Conservation (phyloP, 2,888 invertebrate species). For the Eledone cirrhosa region DNA sequence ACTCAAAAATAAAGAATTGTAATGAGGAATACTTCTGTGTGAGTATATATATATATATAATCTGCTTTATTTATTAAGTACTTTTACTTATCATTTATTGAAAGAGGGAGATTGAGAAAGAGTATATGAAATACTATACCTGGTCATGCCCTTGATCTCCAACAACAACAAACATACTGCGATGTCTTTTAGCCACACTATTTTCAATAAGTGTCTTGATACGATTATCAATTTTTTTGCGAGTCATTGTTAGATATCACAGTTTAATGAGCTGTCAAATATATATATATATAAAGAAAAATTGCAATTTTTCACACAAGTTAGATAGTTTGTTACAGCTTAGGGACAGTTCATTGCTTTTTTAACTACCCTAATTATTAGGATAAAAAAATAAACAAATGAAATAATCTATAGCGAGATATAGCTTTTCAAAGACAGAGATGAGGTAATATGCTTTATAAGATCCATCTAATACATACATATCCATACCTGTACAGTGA, state of each 20-base stretch:
- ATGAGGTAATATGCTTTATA: no score
- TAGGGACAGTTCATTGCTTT: not conserved
- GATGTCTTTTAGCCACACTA: conserved; percentile 88
- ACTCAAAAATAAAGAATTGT: no score
- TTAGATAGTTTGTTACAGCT: not conserved
- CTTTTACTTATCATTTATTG: no score
- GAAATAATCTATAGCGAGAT: not conserved
- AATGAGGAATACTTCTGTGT: no score
- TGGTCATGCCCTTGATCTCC: conserved; percentile 97
- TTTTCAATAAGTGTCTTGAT: conserved; percentile 96
- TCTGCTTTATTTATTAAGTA: no score
- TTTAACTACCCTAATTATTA: not conserved
- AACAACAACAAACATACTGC: conserved; percentile 92
- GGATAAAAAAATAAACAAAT: not conserved
- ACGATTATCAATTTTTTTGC: conserved; percentile 93
- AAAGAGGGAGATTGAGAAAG: no score
- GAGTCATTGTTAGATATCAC: conserved; percentile 46
- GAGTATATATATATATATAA: no score
- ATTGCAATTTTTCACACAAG: not conserved
- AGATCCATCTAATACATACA: no score
- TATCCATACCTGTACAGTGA: no score
- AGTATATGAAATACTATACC: conserved; percentile 68
- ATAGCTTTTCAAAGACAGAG: no score
- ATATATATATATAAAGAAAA: not conserved
- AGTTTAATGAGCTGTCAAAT: not conserved